Evolutionary conservation across 2,113 vertebrate species (phyloP).

Genomic region (Pangasianodon hypophthalmus): DNA sequence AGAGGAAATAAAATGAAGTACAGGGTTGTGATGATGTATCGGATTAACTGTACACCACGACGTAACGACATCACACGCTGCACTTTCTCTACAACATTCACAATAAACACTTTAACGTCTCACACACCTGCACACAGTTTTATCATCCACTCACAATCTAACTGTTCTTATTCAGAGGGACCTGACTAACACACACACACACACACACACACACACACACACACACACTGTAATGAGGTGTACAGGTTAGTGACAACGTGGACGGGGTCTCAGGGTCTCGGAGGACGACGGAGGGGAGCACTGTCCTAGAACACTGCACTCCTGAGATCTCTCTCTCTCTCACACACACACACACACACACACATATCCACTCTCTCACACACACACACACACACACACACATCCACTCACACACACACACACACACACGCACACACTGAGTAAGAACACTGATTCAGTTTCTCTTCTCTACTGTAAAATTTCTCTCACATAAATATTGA

Average conservation of each 20-base stretch:
- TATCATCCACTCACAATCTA: background rate
- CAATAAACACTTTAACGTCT: background rate
- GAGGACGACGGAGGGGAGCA: slow-evolving; percentile 1
- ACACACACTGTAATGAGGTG: background rate
- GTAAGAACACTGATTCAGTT: background rate
- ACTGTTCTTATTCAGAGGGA: background rate
- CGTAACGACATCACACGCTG: background rate
- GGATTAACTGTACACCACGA: background rate
- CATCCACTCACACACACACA: background rate
- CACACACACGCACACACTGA: slow-evolving; percentile 62
- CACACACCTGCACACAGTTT: background rate
- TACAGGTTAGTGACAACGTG: background rate
- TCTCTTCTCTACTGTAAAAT: background rate
- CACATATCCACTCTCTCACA: background rate
- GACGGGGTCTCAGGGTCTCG: background rate
- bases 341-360: background rate
- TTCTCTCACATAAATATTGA: background rate
- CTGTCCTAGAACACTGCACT: slow-evolving; percentile 49
- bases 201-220: slow-evolving; percentile 10
- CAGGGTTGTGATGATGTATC: background rate
- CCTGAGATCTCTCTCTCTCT: slow-evolving; percentile 43
- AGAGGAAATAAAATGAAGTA: background rate
- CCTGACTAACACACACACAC: background rate
- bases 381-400: slow-evolving; percentile 63
- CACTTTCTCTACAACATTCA: background rate